Evolutionary conservation across 2,797 vertebrate genomes (phyloP).

Genomic region (Cynodonichthys magdalenae): DNA sequence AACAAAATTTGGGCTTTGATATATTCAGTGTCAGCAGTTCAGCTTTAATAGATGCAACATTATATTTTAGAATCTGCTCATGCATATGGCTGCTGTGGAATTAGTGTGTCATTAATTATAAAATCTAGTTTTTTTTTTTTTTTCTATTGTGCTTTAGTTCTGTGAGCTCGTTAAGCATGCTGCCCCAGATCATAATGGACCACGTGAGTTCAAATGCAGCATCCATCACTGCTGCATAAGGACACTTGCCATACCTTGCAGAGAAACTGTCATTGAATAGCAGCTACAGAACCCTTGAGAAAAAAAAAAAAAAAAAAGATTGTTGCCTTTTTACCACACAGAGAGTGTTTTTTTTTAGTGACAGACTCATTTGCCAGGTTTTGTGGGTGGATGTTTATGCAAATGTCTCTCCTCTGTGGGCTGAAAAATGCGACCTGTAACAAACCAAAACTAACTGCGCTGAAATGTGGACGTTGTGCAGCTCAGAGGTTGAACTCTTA

Average conservation of each 20-base stretch:
- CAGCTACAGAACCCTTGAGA: conserved; percentile 53
- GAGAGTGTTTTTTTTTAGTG: conserved; percentile 73
- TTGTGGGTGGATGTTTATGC: conserved; percentile 82
- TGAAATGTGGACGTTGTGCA: conserved; percentile 64
- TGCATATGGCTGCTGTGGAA: neutral
- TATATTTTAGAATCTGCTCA: neutral
- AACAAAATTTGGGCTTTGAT: conserved; percentile 5
- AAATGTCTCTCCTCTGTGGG: conserved; percentile 76
- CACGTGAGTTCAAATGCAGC: conserved; percentile 51
- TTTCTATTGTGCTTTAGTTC: conserved; percentile 10
- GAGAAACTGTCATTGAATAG: conserved; percentile 51
- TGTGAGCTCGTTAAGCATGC: conserved; percentile 11
- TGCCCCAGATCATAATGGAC: conserved; percentile 39
- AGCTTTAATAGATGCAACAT: neutral
- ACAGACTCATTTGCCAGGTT: conserved; percentile 82
- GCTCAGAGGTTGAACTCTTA: conserved; percentile 58
- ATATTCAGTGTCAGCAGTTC: conserved; percentile 20
- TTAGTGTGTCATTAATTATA: neutral
- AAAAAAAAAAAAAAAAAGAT: conserved; percentile 55
- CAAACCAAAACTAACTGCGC: conserved; percentile 74
- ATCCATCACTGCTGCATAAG: conserved; percentile 55
- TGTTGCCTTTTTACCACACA: conserved; percentile 71
- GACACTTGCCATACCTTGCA: conserved; percentile 49
- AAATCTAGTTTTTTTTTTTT: neutral
- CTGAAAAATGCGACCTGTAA: conserved; percentile 78